Conservation (phyloP, 2,113 vertebrate genomes). For the Periophthalmus modestus region DNA sequence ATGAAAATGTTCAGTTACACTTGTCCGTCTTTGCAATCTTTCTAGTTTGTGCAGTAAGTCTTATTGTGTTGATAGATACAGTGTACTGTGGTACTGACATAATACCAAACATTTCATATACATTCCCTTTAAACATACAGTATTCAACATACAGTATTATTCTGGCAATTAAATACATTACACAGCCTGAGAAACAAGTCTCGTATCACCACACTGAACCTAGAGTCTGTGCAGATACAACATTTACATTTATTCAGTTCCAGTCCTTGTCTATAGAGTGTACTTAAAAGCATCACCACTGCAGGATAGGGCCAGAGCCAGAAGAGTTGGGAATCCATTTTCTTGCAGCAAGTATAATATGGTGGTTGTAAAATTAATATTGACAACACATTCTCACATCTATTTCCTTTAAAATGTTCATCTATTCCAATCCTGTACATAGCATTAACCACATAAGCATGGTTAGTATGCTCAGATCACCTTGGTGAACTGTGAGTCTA, state of each 20-base stretch:
- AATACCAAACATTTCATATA: too few species aligned
- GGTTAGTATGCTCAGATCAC: constrained; percentile 35
- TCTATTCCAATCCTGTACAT: background rate
- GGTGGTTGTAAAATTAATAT: background rate
- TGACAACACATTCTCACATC: background rate
- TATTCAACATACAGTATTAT: too few species aligned
- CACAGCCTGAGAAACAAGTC: background rate
- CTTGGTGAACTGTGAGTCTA: constrained; percentile 43
- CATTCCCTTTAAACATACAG: too few species aligned
- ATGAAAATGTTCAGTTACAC: background rate
- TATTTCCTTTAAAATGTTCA: background rate
- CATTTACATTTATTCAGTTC: background rate
- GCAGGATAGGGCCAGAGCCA: background rate
- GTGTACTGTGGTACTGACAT: too few species aligned
- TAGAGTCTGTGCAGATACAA: background rate
- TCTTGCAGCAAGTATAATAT: background rate
- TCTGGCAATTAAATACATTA: background rate
- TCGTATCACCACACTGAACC: background rate
- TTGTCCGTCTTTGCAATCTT: background rate
- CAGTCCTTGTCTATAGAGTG: background rate
- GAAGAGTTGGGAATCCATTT: background rate
- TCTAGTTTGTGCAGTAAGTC: background rate
- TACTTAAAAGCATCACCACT: background rate
- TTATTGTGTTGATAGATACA: too few species aligned
- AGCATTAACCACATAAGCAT: background rate